Evolutionary conservation across 2,797 vertebrate species (phyloP), one percentile per base, ranked within the genome.

Genomic region (Benthosema pterotum): DNA sequence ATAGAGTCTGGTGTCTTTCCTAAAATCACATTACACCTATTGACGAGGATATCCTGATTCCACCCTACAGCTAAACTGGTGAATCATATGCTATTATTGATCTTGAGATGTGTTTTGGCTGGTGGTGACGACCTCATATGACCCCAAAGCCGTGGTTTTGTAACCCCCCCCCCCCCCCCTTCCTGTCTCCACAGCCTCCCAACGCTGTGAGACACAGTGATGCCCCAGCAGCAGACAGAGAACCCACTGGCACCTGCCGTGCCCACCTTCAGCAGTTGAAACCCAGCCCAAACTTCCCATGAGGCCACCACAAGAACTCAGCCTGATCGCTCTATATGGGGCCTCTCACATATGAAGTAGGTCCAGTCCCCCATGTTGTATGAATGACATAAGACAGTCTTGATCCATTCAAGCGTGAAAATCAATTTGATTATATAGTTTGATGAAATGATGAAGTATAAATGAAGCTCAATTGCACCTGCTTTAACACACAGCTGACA

Each of bases 291-390:
- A 5, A 52, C 74, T 82, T 87, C 87, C 86, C 87, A 92, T 93
- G 92, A 92, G 84, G 91, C 88, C 83, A 63, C 86, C 83, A 83
- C 77, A 83, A 85, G 87, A 78, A 86, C 87, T 88, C 86, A 78
- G 79, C 85, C 74, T 59, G 74, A 65, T 73, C 83, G 81, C 89
- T 92, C 90, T 92, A 88, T 85, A 91, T 93, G 92, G 92, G 90
- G 90, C 88, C 89, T 79, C 84, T 70, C 68, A 76, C 84, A 74
- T 83, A 78, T 91, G 83, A 93, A 88, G 92, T 94, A 88, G 68
- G 88, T 84, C 2, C 52, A 57, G n/a, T n/a, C n/a, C n/a, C n/a
- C n/a, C n/a, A n/a, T n/a, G n/a, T n/a, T n/a, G n/a, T n/a, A n/a
- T n/a, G n/a, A n/a, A n/a, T n/a, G n/a, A n/a, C n/a, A n/a, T n/a